Evolutionary conservation across 2,797 vertebrate species (phyloP), one percentile per base, ranked within the genome.

Genomic region (Tauraco hartlaubi): DNA sequence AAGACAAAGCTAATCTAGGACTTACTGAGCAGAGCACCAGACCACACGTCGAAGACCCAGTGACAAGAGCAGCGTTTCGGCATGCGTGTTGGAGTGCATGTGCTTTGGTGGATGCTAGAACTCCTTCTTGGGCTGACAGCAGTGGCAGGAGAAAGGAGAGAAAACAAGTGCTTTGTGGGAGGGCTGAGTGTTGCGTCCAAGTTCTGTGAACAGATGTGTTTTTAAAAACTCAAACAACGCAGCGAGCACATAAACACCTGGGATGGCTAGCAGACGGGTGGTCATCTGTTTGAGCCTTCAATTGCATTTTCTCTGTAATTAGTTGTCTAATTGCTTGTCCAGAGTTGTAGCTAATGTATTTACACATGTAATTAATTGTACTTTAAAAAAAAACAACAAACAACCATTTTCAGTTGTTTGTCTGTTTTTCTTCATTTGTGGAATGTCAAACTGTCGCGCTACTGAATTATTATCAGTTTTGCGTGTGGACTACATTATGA

Each of bases 311-410:
- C 66, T 61, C 61, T 92, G 1, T 84, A 81, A 92, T 95, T 85
- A 92, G 52, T 54, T 92, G 43, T 86, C 84, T 91, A 76, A 93
- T 95, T 91, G 69, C 88, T 86, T 72, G 71, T 89, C 80, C 55
- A 39, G 74, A 68, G 46, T 63, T 75, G n/a, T 64, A 90, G 76
- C 66, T 94, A 84, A 90, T 68, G 20, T 54, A 66, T 75, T 94
- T 86, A 80, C 51, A 72, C 26, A 12, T 73, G 43, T 69, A 86
- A 95, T 92, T 91, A 92, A 76, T 93, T 76, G n/a, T 16, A 10
- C 44, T 66, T 83, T 1, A 5, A 56, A 80, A 87, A 73, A 39
- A 39, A 11, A 48, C 19, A 63, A 35, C 29, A 52, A 76, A 31
- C 88, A 73, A 37, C 52, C 10, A 6, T 74, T 90, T 85, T 56